Evolutionary conservation across 2,888 invertebrate genomes (phyloP), one percentile per base, ranked within the genome.

Genomic region (Brachyopa scutellaris): DNA sequence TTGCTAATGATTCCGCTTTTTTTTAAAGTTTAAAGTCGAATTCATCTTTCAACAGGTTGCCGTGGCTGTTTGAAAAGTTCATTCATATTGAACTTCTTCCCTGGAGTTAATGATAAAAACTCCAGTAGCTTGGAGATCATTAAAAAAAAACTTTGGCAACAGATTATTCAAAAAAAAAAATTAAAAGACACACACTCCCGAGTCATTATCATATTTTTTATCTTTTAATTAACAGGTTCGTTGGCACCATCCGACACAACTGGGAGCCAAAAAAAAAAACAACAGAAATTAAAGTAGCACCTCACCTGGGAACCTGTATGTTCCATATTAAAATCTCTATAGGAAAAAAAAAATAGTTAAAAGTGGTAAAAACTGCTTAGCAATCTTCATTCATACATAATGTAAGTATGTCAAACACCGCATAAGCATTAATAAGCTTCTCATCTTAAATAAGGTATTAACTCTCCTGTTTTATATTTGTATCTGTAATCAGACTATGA

Each of bases 141-240:
- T 55, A 36, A 9, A 23, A 7, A 55, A 23, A 55, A 64, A 21
- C 40, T 21, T 26, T 29, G n/a, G n/a, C 19, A 19, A 47, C 33
- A 42, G 29, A 64, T 62, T 47, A 26, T 23, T 40, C 38, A 23
- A 47, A 31, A 13, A 47, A 1, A 15, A 1, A 23, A 33, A 47
- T 47, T 57, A 42, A 55, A 13, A 53, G 51, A 40, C 13, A 55
- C 51, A 64, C 15, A 6, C 23, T 51, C 31, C 40, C 13, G 7
- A 36, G 55, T 17, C 26, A 42, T 29, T 51, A 47, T 17, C 36
- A 31, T 11, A 8, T 21, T 23, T 38, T 42, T 31, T 66, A 74
- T 66, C 66, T 57, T 9, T 5, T 49, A 51, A 74, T 74, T 74
- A 57, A 74, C 66, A 13, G 51, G 8, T 31, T 40, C 13, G 57